Conservation (phyloP, 2,888 invertebrate genomes). For the Fissipunctia ypsillon region DNA sequence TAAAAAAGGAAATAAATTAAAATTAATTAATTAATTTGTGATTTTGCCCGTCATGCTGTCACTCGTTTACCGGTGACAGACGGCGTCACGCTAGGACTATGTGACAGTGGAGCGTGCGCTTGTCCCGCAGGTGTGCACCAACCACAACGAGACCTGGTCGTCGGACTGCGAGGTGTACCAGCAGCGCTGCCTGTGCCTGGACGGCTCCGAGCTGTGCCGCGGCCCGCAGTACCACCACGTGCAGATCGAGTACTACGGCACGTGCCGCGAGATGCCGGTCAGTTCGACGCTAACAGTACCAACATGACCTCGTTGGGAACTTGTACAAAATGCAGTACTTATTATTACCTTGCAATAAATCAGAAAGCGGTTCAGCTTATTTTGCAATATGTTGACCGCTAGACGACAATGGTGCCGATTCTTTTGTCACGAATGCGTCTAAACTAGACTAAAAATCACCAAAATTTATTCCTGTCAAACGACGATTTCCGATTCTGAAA, state of each 20-base stretch:
- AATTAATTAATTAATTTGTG: too few relatives aligned
- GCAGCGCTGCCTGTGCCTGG: conserved; percentile 97
- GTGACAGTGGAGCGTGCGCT: neutral
- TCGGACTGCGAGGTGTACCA: conserved; percentile 98
- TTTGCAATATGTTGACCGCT: neutral
- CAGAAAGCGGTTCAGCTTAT: neutral
- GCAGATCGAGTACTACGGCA: conserved; percentile 98
- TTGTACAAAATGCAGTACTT: neutral
- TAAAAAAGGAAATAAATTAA: too few relatives aligned
- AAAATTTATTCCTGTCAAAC: too few relatives aligned
- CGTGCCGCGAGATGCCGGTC: conserved; percentile 94
- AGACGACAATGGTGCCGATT: too few relatives aligned
- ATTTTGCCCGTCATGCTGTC: neutral
- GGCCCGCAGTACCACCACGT: conserved; percentile 95
- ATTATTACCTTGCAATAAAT: neutral
- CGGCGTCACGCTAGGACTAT: neutral
- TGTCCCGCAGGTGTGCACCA: conserved; percentile 94
- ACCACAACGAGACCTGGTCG: conserved; percentile 98
- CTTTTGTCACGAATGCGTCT: too few relatives aligned
- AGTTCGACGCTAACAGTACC: conserved; percentile 12
- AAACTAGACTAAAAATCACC: too few relatives aligned
- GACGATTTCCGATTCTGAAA: too few relatives aligned
- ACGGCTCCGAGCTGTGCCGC: conserved; percentile 93
- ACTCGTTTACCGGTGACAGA: neutral
- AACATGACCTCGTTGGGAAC: neutral